These are phyloP conservation scores for Aptenodytes patagonicus DNA, from an alignment of 2,113 vertebrate species.

Conservation along the genomic window DNA sequence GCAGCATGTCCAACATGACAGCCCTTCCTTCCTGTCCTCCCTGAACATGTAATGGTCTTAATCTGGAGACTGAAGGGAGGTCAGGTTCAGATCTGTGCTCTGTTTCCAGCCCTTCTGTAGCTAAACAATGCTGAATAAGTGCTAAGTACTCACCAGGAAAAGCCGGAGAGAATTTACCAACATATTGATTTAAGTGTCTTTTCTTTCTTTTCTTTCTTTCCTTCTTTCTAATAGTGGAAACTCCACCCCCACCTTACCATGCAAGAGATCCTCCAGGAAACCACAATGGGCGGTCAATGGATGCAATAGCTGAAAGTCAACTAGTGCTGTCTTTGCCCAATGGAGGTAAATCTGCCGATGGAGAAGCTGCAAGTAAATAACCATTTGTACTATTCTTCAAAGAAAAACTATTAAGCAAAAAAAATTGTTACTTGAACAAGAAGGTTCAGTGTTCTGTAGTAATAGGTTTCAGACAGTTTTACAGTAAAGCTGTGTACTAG, in stretches of 20 bases:
- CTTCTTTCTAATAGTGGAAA: constrained; percentile 73
- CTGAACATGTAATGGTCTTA: background rate
- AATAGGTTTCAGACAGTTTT: background rate
- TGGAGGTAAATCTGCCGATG: constrained; percentile 76
- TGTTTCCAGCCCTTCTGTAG: background rate
- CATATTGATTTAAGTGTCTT: background rate
- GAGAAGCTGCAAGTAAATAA: constrained; percentile 66
- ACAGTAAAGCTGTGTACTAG: background rate
- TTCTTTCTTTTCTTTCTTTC: background rate
- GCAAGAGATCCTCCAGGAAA: constrained; percentile 79
- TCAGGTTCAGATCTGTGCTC: background rate
- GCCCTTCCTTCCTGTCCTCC: background rate
- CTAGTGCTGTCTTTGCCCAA: constrained; percentile 82
- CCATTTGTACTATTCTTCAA: constrained; percentile 38
- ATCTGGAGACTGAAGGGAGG: background rate
- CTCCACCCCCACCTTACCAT: constrained; percentile 85
- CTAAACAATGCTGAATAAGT: background rate
- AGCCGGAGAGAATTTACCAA: background rate
- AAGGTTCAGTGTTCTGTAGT: background rate
- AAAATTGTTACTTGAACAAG: background rate
- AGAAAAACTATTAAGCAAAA: background rate
- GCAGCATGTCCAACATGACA: background rate
- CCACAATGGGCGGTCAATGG: constrained; percentile 79
- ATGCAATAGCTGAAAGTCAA: constrained; percentile 75
- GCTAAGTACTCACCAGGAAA: background rate